phyloP scores from a whole-genome alignment of 2,113 vertebrate species.

The Salvelinus fontinalis region DNA sequence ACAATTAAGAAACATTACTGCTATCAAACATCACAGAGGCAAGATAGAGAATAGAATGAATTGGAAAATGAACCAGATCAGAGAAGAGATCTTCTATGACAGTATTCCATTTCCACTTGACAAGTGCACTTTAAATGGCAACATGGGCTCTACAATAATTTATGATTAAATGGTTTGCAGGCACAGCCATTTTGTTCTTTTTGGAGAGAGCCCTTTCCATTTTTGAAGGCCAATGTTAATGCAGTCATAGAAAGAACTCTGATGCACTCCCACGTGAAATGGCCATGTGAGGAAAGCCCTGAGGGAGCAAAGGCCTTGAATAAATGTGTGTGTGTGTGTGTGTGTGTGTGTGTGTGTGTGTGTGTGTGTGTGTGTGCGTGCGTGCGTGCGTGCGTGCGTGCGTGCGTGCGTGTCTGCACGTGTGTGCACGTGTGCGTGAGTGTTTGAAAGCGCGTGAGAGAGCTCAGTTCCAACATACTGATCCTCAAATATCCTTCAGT shows the following conservation, averaged over 20 bases:
- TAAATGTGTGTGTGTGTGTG: constrained; percentile 55
- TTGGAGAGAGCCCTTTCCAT: constrained; percentile 59
- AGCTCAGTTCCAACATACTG: constrained; percentile 62
- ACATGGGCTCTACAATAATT: constrained; percentile 55
- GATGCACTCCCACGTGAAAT: constrained; percentile 65
- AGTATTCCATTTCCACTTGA: constrained; percentile 52
- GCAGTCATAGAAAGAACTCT: constrained; percentile 64
- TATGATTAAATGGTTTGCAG: constrained; percentile 55
- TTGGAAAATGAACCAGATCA: too few species aligned
- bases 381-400: background rate
- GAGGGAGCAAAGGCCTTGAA: constrained; percentile 65
- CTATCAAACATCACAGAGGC: too few species aligned
- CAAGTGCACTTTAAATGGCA: constrained; percentile 64
- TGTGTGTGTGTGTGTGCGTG: background rate
- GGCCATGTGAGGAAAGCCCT: constrained; percentile 67
- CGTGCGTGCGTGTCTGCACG: constrained; percentile 56
- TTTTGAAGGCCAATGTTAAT: constrained; percentile 73
- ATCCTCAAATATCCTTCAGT: constrained; percentile 73
- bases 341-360: constrained; percentile 50
- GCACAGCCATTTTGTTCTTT: constrained; percentile 51
- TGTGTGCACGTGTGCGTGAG: too few species aligned
- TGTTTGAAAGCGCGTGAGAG: constrained; percentile 2
- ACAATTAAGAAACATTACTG: too few species aligned
- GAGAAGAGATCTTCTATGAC: too few species aligned
- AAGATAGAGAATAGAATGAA: too few species aligned